Percentiles rank a stretch among this genome's conserved stretches.
Conservation (phyloP, 2,113 vertebrate species). For the Pterocles gutturalis region DNA sequence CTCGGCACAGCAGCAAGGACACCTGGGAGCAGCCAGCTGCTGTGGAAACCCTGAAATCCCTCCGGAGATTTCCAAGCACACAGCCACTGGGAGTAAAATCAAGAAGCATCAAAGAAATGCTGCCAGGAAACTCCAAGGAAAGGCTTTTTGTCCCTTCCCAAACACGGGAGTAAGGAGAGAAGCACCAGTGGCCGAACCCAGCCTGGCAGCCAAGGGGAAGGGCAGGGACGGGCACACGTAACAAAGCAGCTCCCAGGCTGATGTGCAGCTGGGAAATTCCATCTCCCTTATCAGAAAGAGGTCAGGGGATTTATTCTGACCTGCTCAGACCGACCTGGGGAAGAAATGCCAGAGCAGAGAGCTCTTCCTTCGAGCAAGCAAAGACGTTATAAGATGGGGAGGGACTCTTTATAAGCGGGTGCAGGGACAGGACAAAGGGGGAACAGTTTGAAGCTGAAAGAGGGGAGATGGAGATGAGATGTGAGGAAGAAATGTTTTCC, state of each 20-base stretch:
- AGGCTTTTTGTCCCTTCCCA: neutral
- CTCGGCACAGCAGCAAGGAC: neutral
- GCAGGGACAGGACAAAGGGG: too few relatives aligned
- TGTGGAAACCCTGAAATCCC: neutral
- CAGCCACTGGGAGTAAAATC: neutral
- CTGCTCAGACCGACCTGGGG: neutral
- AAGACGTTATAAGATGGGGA: neutral
- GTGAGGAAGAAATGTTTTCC: too few relatives aligned
- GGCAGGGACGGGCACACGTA: rapidly evolving
- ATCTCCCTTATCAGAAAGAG: neutral
- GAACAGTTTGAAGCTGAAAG: too few relatives aligned
- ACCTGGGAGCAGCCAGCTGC: neutral
- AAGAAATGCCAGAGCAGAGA: neutral
- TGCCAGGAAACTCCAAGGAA: neutral
- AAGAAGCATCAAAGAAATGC: neutral
- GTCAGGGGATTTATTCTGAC: neutral
- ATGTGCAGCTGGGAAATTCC: neutral
- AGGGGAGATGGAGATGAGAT: too few relatives aligned
- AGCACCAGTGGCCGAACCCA: neutral
- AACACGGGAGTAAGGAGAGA: neutral
- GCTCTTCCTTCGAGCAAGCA: neutral
- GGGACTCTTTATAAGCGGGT: too few relatives aligned
- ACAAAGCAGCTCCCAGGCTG: neutral
- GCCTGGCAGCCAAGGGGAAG: neutral
- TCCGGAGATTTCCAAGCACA: neutral